Base-by-base conservation (phyloP, 2,113 vertebrate species). In the Odontesthes bonariensis region DNA sequence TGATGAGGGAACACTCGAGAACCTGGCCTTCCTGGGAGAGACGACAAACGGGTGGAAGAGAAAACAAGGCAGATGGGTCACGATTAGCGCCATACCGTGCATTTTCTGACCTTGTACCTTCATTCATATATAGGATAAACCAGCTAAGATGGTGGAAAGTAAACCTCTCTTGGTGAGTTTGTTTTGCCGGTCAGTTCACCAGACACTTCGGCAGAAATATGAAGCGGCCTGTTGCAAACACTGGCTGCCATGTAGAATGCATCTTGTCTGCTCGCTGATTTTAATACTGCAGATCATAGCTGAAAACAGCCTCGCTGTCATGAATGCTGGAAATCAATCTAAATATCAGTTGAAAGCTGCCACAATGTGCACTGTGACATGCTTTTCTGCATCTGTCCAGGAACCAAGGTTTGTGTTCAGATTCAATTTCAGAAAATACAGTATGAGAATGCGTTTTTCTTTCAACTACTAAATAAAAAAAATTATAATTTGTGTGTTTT, bases 1-100 rank as follows among this genome's bases (percentile, higher is more conserved):
- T 99, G 94, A 99, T 97, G 77, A 99, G 95, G 55, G 97, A 99
- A 73, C 97, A 99, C 93, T 99, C 98, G 33, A 99, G 94, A 33
- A 99, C 96, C 87, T 99, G 98, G 69, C 98, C 98, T 92, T 99
- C 98, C 98, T 79, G 92, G 85, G 42, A 74, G 47, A 69, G 35
- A 69, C 27, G 4, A 86, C 0, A 67, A 10, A 71, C 22, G 9
- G 0, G 0, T n/a, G 54, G 19, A 38, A 27, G 46, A 40, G 3
- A 61, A 8, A 23, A 44, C 22, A 60, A 60, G 55, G 46, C 17
- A 6, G 46, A 19, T 3, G 46, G 46, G 17, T 49, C 19, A 19
- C 6, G 0, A 17, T 49, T 1, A 27, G 27, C 3, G 27, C 27
- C 27, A 27, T 27, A 27, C 27, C 1, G 27, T 3, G 3, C 27